These are phyloP conservation scores for Holacanthella duospinosa DNA, from an alignment of 2,888 invertebrate genomes.

Conservation along the genomic window DNA sequence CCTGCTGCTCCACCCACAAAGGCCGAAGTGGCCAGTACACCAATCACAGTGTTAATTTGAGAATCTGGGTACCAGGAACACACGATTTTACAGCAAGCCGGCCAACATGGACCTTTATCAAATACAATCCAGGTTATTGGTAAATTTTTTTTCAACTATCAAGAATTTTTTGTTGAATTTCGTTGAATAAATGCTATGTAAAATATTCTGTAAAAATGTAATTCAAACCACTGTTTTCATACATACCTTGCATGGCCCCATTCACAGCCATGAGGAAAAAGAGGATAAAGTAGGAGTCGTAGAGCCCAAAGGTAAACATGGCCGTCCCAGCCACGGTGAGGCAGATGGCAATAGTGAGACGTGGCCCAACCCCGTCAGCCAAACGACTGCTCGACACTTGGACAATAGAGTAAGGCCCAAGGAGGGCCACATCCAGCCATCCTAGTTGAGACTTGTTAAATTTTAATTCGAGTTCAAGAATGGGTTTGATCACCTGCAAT, in stretches of 20 bases:
- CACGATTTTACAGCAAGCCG: constrained; percentile 43
- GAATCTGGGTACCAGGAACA: constrained; percentile 44
- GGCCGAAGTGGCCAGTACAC: constrained; percentile 44
- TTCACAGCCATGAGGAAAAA: constrained; percentile 42
- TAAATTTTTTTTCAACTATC: too few relatives aligned
- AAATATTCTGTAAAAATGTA: neutral
- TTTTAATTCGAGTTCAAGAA: constrained; percentile 41
- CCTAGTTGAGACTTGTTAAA: constrained; percentile 43
- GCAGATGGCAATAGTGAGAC: constrained; percentile 42
- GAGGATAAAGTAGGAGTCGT: constrained; percentile 41
- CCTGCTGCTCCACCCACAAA: constrained; percentile 45
- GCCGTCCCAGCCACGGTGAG: constrained; percentile 42
- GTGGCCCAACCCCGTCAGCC: constrained; percentile 43
- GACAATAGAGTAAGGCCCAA: constrained; percentile 44
- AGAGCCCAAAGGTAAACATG: constrained; percentile 43
- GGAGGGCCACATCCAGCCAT: constrained; percentile 44
- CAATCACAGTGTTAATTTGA: constrained; percentile 43
- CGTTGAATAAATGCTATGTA: too few relatives aligned
- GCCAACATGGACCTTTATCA: constrained; percentile 43
- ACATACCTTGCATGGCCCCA: constrained; percentile 42
- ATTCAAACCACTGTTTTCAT: neutral
- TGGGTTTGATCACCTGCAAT: constrained; percentile 44
- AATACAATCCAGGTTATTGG: neutral
- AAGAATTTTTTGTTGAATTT: too few relatives aligned
- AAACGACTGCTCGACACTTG: constrained; percentile 43